Evolutionary conservation across 2,113 vertebrate genomes (phyloP), one percentile per base, ranked within the genome.

Genomic region (Pantherophis guttatus): DNA sequence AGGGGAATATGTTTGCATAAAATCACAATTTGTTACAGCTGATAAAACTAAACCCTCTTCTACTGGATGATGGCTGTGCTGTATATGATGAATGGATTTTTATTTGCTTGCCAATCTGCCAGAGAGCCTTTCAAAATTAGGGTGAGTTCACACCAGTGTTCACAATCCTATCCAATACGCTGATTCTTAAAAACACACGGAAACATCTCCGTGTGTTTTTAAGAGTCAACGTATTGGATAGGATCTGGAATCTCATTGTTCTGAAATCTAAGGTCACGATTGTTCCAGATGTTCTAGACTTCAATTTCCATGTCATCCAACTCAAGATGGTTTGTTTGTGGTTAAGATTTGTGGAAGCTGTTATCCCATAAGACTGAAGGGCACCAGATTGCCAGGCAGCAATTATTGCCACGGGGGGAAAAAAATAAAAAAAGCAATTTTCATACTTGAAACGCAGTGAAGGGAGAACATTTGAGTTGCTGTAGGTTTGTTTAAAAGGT

Each of bases 101-200:
- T 87, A 89, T 95, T 91, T 85, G 92, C 62, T 70, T 58, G 91
- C 85, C 91, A 91, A 91, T 75, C 62, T 93, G 92, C 93, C 96
- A 92, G 52, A 0, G 55, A 92, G 94, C 90, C 93, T 90, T 93
- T 93, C 94, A 65, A 96, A 57, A 89, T 94, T 90, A 48, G 44
- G 29, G 55, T 54, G 91, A 5, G 15, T 86, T 50, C 90, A 70
- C 21, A 26, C 96, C 81, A 86, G 55, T 3, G 6, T 11, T 62
- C 81, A 91, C 57, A 86, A 58, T 86, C 44, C 55, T 12, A 91
- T 12, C 59, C 55, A 62, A 58, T n/a, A 87, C 23, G 26, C 8
- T 23, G 5, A 26, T 26, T 62, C 54, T 19, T 55, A 57, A 54
- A 50, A 86, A 59, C n/a, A 50, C 58, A 44, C 2, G 13, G 23